Percentiles rank a stretch among this genome's conserved stretches.
Evolutionary conservation across 2,113 vertebrate genomes (phyloP).

Genomic region (Hippocampus barbouri): DNA sequence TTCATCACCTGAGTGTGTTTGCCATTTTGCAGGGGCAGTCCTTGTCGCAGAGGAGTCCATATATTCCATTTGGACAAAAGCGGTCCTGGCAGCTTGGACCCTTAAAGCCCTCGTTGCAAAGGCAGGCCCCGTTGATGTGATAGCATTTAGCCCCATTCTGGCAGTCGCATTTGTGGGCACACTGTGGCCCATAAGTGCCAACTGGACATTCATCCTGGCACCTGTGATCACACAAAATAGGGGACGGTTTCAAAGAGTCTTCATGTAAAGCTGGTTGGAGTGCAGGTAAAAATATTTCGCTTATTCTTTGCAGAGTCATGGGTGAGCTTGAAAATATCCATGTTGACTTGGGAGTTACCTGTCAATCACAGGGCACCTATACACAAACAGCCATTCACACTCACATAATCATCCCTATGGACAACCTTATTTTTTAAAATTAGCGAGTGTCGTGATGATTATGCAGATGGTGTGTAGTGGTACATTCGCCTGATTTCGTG

Average conservation of each 20-base stretch:
- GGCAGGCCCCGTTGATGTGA: constrained; percentile 84
- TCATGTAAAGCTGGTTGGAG: neutral
- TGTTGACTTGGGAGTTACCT: neutral
- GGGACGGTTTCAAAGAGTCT: neutral
- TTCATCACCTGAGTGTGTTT: constrained; percentile 84
- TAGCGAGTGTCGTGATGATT: no score
- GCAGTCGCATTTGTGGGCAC: constrained; percentile 85
- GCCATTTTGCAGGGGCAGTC: constrained; percentile 81
- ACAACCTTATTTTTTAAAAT: no score
- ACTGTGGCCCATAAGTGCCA: constrained; percentile 86
- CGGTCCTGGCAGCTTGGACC: constrained; percentile 88
- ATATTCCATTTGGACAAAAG: constrained; percentile 85
- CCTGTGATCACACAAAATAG: constrained; percentile 53
- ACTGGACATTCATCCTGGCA: constrained; percentile 94
- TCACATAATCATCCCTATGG: neutral
- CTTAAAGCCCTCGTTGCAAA: constrained; percentile 89
- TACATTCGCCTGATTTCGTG: no score
- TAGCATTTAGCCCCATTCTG: constrained; percentile 90
- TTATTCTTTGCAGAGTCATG: neutral
- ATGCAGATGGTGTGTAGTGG: no score
- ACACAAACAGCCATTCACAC: neutral
- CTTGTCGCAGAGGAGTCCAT: constrained; percentile 84
- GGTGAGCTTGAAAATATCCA: neutral
- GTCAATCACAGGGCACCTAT: neutral
- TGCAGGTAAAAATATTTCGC: neutral